Evolutionary conservation across 2,888 invertebrate genomes (phyloP).

Genomic region (Tinea trinotella): DNA sequence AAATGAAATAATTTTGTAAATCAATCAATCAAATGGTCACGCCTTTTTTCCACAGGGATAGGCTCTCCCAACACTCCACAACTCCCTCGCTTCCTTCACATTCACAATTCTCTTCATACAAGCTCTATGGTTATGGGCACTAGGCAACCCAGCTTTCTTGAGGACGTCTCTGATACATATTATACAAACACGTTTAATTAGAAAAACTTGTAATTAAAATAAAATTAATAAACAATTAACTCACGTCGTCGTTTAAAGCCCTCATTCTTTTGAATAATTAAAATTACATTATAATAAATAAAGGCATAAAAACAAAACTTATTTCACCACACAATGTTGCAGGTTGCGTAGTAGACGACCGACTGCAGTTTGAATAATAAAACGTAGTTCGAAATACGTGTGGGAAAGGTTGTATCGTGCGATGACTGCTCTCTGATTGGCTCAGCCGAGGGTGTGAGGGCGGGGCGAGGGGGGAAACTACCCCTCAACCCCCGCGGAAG

Average conservation of each 20-base stretch:
- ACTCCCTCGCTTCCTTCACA: no score
- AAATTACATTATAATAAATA: neutral
- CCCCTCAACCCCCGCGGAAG: slow-evolving; percentile 50
- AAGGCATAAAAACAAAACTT: neutral
- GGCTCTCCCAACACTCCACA: no score
- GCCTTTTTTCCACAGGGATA: no score
- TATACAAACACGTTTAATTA: no score
- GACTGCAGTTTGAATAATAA: slow-evolving; percentile 1
- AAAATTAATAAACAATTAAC: neutral
- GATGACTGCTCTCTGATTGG: slow-evolving; percentile 42
- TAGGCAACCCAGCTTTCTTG: no score
- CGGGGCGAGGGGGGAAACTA: slow-evolving; percentile 51
- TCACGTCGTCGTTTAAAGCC: neutral
- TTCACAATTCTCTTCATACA: no score
- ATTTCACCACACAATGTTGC: neutral
- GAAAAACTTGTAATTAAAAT: no score
- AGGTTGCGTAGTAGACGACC: neutral
- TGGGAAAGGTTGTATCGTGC: slow-evolving; percentile 61
- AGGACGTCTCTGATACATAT: no score
- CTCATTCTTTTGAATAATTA: neutral
- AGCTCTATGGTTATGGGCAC: no score
- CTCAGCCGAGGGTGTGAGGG: slow-evolving; percentile 51
- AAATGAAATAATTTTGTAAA: no score
- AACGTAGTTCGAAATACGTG: slow-evolving; percentile 34
- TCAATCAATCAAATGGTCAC: no score